Conservation (phyloP, 2,113 vertebrate species). For the Phasianus colchicus region DNA sequence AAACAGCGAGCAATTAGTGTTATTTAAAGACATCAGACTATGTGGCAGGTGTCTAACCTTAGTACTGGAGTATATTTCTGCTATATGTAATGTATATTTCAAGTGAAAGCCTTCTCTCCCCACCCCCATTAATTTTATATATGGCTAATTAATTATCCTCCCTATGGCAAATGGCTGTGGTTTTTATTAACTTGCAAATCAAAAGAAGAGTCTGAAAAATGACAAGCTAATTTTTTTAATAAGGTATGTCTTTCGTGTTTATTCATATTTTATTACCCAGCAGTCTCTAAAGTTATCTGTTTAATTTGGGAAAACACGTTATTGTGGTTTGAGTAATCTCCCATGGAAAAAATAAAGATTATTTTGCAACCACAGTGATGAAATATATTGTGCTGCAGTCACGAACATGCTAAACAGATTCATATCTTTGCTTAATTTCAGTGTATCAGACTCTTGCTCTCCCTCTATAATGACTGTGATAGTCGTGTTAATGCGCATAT, state of each 20-base stretch:
- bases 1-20: not conserved
- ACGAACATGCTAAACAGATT: constrained; percentile 18
- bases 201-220: constrained; percentile 63
- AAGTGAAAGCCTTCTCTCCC: not conserved
- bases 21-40: not conserved
- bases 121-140: constrained; percentile 46
- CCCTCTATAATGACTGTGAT: not conserved
- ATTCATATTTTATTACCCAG: constrained; percentile 52
- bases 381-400: constrained; percentile 33
- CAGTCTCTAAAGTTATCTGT: constrained; percentile 52
- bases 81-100: not conserved
- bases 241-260: constrained; percentile 35
- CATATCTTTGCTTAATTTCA: constrained; percentile 40
- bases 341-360: constrained; percentile 43
- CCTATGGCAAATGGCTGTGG: constrained; percentile 44
- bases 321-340: constrained; percentile 36
- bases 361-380: constrained; percentile 55
- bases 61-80: not conserved
- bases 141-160: constrained; percentile 68
- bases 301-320: constrained; percentile 62
- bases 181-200: constrained; percentile 75
- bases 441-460: not conserved
- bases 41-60: not conserved
- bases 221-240: constrained; percentile 67
- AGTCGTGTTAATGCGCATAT: not conserved